Percentiles rank a stretch among this genome's conserved stretches.
phyloP scores from a whole-genome alignment of 2,888 invertebrate genomes.

The Apamea sordens region DNA sequence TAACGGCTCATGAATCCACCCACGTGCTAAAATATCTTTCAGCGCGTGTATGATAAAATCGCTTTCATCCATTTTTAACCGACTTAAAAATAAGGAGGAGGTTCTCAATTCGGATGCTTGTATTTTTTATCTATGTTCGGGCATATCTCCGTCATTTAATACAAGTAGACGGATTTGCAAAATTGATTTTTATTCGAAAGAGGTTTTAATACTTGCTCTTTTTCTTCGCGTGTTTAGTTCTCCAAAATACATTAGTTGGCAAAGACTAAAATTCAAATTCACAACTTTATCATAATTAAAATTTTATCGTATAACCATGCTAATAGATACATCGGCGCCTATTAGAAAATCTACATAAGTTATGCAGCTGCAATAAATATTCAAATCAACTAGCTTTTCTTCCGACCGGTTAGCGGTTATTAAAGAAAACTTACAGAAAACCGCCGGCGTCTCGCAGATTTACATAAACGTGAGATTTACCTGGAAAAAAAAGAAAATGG shows the following conservation, averaged over 20 bases:
- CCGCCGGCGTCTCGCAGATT: constrained; percentile 13
- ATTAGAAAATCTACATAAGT: constrained; percentile 33
- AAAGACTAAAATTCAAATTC: constrained; percentile 2
- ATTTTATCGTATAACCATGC: not conserved
- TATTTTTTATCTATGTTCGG: no score
- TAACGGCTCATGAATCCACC: not conserved
- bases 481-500: constrained; percentile 63
- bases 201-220: not conserved
- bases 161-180: no score
- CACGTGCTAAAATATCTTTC: not conserved
- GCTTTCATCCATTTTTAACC: not conserved
- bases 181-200: no score
- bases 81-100: no score
- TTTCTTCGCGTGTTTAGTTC: not conserved
- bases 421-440: constrained; percentile 59
- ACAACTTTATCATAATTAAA: not conserved
- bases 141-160: no score
- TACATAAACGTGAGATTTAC: constrained; percentile 61
- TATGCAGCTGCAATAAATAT: constrained; percentile 48
- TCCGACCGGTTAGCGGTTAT: constrained; percentile 25
- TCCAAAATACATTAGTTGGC: not conserved
- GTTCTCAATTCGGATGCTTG: no score
- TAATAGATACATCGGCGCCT: constrained; percentile 23
- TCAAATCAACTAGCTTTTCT: constrained; percentile 41
- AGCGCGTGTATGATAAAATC: not conserved